Base-by-base conservation (phyloP, 2,113 vertebrate genomes). In the Ginglymostoma cirratum region DNA sequence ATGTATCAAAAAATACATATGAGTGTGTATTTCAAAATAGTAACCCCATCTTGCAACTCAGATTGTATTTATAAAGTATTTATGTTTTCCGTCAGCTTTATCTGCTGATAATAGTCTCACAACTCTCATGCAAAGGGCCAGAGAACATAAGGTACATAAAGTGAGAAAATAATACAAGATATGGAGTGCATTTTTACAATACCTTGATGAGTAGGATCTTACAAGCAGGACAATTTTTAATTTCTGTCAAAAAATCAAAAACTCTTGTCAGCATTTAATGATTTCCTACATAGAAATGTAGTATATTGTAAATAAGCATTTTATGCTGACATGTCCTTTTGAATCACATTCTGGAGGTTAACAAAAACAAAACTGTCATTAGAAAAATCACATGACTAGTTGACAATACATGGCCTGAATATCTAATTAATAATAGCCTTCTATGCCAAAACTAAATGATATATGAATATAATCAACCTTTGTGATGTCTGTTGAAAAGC, bases 401-500 rank as follows among this genome's bases (percentile, higher is more conserved):
- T 98, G 98, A 98, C 98, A 98, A 96, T 97, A 97, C 97, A 96
- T 96, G 96, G 97, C 97, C 97, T 97, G 97, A 97, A 97, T 97
- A 98, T 97, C 98, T 98, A 98, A 98, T 98, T 98, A 98, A 97
- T 98, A 98, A 98, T 98, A 98, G 98, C 98, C 98, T 97, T 97
- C 97, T 98, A 98, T 98, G 97, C 97, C 97, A 97, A 96, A 94
- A 97, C 98, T 98, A 98, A 98, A 98, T 99, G 98, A 98, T 98
- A 98, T 98, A 98, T 97, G 98, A 97, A 97, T 97, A 98, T 98
- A 98, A 99, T 99, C 98, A 98, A 98, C 98, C 98, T 98, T 98
- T 97, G 97, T 98, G 98, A 98, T 98, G 98, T 98, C 98, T 98
- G 98, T 98, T 98, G 98, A 97, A 98, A 98, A 98, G 97, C 97